phyloP scores from a whole-genome alignment of 2,888 invertebrate genomes.

The Hydraecia micacea region DNA sequence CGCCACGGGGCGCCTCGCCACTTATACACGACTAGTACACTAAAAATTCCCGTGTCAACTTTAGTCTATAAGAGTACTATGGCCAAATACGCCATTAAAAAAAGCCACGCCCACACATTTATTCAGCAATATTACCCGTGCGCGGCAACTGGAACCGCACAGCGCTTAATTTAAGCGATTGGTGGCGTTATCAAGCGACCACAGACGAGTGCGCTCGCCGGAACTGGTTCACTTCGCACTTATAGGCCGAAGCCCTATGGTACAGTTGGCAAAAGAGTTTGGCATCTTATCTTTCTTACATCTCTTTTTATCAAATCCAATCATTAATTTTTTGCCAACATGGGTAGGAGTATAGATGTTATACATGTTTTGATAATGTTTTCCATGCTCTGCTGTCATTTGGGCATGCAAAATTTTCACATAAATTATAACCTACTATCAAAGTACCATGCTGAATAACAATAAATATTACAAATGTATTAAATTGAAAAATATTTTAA shows the following conservation, averaged over 20 bases:
- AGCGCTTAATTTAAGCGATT: constrained; percentile 57
- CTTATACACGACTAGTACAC: no score
- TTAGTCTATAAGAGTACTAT: neutral
- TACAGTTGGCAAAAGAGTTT: neutral
- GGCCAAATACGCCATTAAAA: neutral
- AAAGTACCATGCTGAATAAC: no score
- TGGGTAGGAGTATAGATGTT: no score
- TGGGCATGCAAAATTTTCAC: no score
- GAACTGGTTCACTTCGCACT: constrained; percentile 42
- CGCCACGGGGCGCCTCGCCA: no score
- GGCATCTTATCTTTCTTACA: neutral
- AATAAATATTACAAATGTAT: no score
- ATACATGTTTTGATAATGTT: no score
- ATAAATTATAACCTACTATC: no score
- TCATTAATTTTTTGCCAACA: no score
- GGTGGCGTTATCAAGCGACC: constrained; percentile 59
- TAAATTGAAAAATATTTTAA: no score
- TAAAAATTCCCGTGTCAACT: neutral
- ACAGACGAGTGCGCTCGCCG: constrained; percentile 58
- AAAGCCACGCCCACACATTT: neutral
- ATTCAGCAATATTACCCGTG: neutral
- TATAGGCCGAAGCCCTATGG: constrained; percentile 8
- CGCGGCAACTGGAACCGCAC: constrained; percentile 30
- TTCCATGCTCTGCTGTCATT: no score
- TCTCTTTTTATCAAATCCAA: no score